phyloP scores from a whole-genome alignment of 2,888 invertebrate species.

The Thelaira solivaga region DNA sequence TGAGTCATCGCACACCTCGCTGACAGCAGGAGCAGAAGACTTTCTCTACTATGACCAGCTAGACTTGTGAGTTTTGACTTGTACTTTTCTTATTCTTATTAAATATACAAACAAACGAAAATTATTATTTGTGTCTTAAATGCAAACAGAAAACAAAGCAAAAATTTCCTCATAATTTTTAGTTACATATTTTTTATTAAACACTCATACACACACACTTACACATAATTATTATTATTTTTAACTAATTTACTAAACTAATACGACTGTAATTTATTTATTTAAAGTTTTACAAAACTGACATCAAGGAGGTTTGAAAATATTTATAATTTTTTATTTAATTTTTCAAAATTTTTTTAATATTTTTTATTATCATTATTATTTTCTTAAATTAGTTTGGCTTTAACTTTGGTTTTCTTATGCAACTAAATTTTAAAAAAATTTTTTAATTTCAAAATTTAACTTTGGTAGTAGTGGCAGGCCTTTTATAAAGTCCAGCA shows the following conservation, averaged over 20 bases:
- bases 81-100: conserved; percentile 44
- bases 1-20: conserved; percentile 66
- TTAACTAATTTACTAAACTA: conserved; percentile 40
- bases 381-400: conserved; percentile 63
- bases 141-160: conserved; percentile 9
- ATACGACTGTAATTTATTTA: conserved; percentile 40
- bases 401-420: conserved; percentile 51
- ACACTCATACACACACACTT: neutral
- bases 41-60: conserved; percentile 73
- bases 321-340: conserved; percentile 20
- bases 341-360: conserved; percentile 36
- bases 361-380: conserved; percentile 21
- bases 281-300: conserved; percentile 36
- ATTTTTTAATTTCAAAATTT: conserved; percentile 32
- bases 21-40: conserved; percentile 70
- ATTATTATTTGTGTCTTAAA: conserved; percentile 27
- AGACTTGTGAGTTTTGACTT: conserved; percentile 74
- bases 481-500: too few species aligned
- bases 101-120: conserved; percentile 6
- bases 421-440: conserved; percentile 10
- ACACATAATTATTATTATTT: neutral
- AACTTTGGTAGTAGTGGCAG: conserved; percentile 24
- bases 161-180: conserved; percentile 55
- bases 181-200: conserved; percentile 41
- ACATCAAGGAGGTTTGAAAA: conserved; percentile 17